Base-by-base conservation (phyloP, 2,113 vertebrate species). In the Pyxicephalus adspersus region DNA sequence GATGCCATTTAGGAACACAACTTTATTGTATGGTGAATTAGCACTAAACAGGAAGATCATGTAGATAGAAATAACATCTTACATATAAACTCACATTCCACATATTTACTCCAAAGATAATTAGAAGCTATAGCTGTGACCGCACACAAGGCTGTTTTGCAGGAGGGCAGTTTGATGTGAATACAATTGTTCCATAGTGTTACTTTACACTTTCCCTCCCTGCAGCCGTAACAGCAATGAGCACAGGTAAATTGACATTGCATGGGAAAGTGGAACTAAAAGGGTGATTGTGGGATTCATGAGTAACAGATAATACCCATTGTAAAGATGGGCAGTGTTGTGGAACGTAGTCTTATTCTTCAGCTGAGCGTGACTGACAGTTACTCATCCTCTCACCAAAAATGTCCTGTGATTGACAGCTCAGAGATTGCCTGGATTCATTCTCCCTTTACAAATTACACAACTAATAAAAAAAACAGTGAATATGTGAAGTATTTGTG, bases 231-330 rank as follows among this genome's bases (percentile, higher is more conserved):
- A 20, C 51, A 45, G 25, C 50, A 73, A 73, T 81, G 68, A 73
- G 60, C 68, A 81, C 68, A 81, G 79, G 79, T 81, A 81, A 73
- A 81, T 81, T 73, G 61, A 38, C 58, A 55, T 70, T 73, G 79
- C 68, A 73, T 73, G 60, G 68, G 60, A 73, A 81, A 64, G 25
- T 73, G 28, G 60, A 64, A 64, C 58, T 73, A 64, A 64, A 72
- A 73, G 77, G 55, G 55, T 45, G 51, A 81, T 19, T 50, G 54
- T 60, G 50, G 34, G 15, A 73, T 38, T 23, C 38, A 64, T 50
- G 38, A 60, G 25, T n/a, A 29, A 64, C 2, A 73, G 28, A 81
- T 81, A 64, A 73, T 73, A 50, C 17, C 60, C 58, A 73, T 81
- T 81, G 79, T 81, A 63, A 81, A 73, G 68, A 64, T 54, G 58